phyloP scores from a whole-genome alignment of 2,113 vertebrate species.

The pig (Sus scrofa) region DNA sequence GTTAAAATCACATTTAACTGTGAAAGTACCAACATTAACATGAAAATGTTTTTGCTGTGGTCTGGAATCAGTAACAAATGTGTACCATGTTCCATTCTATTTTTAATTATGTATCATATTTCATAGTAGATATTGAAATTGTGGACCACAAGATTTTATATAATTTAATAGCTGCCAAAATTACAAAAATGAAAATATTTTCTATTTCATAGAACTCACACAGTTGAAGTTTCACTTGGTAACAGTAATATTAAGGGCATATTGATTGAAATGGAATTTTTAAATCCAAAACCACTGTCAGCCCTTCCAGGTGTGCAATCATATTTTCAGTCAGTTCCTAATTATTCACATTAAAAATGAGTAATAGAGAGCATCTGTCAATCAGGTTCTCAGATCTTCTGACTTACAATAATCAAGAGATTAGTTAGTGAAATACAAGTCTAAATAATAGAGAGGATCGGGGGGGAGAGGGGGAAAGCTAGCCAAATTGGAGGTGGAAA shows the following conservation, averaged over 20 bases:
- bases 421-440: background rate
- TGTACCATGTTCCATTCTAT: background rate
- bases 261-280: conserved; percentile 44
- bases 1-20: conserved; percentile 75
- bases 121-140: conserved; percentile 46
- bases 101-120: conserved; percentile 66
- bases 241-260: background rate
- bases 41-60: conserved; percentile 36
- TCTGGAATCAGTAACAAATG: conserved; percentile 29
- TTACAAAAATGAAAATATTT: conserved; percentile 37
- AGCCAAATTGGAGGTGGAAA: background rate
- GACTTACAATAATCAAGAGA: conserved; percentile 16
- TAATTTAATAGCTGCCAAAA: conserved; percentile 46
- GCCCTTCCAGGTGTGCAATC: background rate
- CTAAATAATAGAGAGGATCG: background rate
- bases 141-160: conserved; percentile 31
- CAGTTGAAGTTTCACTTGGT: conserved; percentile 40
- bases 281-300: conserved; percentile 14
- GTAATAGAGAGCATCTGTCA: background rate
- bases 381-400: background rate
- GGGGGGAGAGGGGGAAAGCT: background rate
- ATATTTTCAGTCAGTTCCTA: conserved; percentile 21
- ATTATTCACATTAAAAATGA: conserved; percentile 1
- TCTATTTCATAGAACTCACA: conserved; percentile 28
- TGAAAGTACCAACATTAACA: conserved; percentile 46